These are phyloP conservation scores for Portunus trituberculatus DNA, from an alignment of 1,140 invertebrate genomes.

Conservation along the genomic window DNA sequence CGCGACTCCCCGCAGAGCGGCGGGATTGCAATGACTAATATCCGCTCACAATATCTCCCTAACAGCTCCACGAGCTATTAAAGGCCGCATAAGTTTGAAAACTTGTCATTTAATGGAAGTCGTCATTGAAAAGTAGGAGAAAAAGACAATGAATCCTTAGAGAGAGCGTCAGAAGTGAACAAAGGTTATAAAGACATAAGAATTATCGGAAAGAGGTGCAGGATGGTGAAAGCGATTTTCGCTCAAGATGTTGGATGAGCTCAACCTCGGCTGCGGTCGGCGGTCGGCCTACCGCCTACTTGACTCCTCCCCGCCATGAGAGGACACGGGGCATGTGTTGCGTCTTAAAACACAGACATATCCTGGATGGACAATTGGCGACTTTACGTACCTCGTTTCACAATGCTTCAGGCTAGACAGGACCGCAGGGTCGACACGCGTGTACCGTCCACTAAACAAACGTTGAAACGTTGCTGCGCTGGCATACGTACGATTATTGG, in stretches of 20 bases:
- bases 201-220: slow-evolving; percentile 27
- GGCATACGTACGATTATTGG: slow-evolving; percentile 74
- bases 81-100: background rate
- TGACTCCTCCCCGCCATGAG: background rate
- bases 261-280: slow-evolving; percentile 37
- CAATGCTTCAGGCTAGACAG: slow-evolving; percentile 64
- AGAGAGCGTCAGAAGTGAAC: background rate
- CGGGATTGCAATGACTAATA: slow-evolving; percentile 56
- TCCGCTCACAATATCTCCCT: slow-evolving; percentile 49
- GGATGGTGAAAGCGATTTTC: slow-evolving; percentile 65
- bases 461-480: slow-evolving; percentile 71
- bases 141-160: background rate
- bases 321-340: background rate
- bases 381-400: slow-evolving; percentile 61
- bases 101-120: background rate
- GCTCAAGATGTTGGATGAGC: slow-evolving; percentile 70
- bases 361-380: background rate
- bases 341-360: background rate
- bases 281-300: slow-evolving; percentile 50
- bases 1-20: slow-evolving; percentile 51
- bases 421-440: slow-evolving; percentile 43
- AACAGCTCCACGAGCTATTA: background rate
- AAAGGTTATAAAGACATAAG: background rate
- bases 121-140: background rate
- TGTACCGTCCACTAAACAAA: slow-evolving; percentile 70